Conservation (phyloP, 2,797 vertebrate species). For the Poliocrania exsul region DNA sequence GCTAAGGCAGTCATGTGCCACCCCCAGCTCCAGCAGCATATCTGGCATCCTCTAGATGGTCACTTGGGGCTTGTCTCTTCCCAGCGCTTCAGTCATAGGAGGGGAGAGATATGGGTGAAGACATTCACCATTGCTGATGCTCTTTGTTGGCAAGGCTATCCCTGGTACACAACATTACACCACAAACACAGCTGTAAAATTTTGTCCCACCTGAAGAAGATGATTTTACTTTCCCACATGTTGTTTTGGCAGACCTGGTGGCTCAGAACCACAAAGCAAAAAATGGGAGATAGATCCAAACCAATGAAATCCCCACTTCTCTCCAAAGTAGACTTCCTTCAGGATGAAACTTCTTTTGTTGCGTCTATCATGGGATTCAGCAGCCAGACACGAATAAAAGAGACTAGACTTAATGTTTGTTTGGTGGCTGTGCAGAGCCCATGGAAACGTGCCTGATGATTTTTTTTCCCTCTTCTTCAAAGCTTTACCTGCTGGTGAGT, state of each 20-base stretch:
- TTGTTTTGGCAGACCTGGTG: neutral
- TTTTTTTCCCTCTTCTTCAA: neutral
- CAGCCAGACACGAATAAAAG: conserved; percentile 6
- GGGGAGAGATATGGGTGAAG: fast-evolving
- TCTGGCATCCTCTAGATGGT: fast-evolving
- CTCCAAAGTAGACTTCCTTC: neutral
- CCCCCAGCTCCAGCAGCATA: neutral
- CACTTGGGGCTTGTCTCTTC: fast-evolving
- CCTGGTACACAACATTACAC: no score
- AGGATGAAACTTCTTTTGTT: neutral
- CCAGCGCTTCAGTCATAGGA: fast-evolving
- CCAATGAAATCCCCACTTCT: neutral
- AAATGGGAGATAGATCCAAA: neutral
- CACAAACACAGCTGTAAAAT: neutral
- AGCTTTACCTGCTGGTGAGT: conserved; percentile 44
- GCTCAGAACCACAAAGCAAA: neutral
- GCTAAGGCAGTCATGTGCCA: fast-evolving
- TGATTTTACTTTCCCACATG: neutral
- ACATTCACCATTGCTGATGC: neutral
- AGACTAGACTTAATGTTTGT: neutral
- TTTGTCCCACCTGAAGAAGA: neutral
- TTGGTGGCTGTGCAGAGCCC: neutral
- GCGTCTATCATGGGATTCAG: neutral
- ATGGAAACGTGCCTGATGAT: neutral
- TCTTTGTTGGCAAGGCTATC: neutral